phyloP scores from a whole-genome alignment of 2,888 invertebrate species.

The Heliconius ethilla region DNA sequence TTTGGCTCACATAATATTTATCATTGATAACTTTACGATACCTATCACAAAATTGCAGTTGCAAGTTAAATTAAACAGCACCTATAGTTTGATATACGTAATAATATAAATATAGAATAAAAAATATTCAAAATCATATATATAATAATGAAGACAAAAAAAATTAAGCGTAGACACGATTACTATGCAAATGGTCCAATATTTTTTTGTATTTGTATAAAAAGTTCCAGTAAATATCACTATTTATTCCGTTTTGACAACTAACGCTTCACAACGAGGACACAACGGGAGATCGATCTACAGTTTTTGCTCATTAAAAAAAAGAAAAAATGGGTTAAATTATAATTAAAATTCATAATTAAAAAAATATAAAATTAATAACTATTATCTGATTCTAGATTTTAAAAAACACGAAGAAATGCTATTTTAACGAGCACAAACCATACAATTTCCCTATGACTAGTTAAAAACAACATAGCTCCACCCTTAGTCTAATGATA shows the following conservation, averaged over 20 bases:
- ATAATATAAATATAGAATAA: slow-evolving; percentile 65
- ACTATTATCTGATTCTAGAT: not conserved
- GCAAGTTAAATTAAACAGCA: slow-evolving; percentile 76
- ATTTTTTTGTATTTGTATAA: slow-evolving; percentile 55
- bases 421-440: slow-evolving; percentile 38
- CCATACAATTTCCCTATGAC: slow-evolving; percentile 54
- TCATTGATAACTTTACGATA: slow-evolving; percentile 71
- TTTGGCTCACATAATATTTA: slow-evolving; percentile 65
- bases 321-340: slow-evolving; percentile 26
- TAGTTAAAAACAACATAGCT: slow-evolving; percentile 50
- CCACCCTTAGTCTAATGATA: slow-evolving; percentile 30
- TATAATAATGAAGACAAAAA: slow-evolving; percentile 55
- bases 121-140: slow-evolving; percentile 70
- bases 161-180: slow-evolving; percentile 67
- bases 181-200: slow-evolving; percentile 70
- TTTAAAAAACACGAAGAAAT: slow-evolving; percentile 20
- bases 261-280: slow-evolving; percentile 69
- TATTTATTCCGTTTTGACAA: slow-evolving; percentile 65
- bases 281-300: slow-evolving; percentile 44
- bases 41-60: slow-evolving; percentile 74
- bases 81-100: slow-evolving; percentile 75
- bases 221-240: slow-evolving; percentile 65
- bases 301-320: slow-evolving; percentile 38
- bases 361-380: not conserved
- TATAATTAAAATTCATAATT: slow-evolving; percentile 12